Conservation (phyloP, 2,797 vertebrate genomes). For the Geotrypetes seraphini region DNA sequence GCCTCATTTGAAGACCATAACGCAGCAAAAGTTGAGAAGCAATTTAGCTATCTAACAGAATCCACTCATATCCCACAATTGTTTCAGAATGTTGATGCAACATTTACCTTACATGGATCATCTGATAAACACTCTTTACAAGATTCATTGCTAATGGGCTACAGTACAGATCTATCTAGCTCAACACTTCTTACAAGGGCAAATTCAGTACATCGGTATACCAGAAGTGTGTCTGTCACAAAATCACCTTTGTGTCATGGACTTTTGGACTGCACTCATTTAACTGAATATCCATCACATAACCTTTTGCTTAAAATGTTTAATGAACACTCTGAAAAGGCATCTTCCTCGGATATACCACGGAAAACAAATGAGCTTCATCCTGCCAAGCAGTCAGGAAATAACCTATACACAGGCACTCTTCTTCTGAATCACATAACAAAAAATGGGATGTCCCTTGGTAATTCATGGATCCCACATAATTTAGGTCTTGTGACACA, state of each 20-base stretch:
- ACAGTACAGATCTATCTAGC: slow-evolving; percentile 1
- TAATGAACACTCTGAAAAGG: background rate
- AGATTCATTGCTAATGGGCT: slow-evolving; percentile 1
- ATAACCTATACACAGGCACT: slow-evolving; percentile 2
- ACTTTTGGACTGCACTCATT: background rate
- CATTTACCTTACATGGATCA: slow-evolving; percentile 4
- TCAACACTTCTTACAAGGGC: slow-evolving; percentile 6
- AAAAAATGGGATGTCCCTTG: background rate
- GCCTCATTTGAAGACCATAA: slow-evolving; percentile 3
- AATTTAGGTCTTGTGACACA: slow-evolving; percentile 10
- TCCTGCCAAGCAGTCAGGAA: slow-evolving; percentile 1
- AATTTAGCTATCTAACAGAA: background rate
- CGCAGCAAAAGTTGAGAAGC: background rate
- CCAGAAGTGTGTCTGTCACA: background rate
- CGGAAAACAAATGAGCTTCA: slow-evolving; percentile 5
- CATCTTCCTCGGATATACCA: slow-evolving; percentile 4
- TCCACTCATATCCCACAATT: background rate
- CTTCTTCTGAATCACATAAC: background rate
- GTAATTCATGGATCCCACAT: background rate
- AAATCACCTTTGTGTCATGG: slow-evolving; percentile 12
- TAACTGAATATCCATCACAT: no score
- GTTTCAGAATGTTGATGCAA: slow-evolving; percentile 16
- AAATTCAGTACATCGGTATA: slow-evolving; percentile 6
- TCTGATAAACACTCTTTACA: background rate
- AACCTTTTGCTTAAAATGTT: background rate